Conservation (phyloP, 2,797 vertebrate genomes). For the Alfaro cultratus region DNA sequence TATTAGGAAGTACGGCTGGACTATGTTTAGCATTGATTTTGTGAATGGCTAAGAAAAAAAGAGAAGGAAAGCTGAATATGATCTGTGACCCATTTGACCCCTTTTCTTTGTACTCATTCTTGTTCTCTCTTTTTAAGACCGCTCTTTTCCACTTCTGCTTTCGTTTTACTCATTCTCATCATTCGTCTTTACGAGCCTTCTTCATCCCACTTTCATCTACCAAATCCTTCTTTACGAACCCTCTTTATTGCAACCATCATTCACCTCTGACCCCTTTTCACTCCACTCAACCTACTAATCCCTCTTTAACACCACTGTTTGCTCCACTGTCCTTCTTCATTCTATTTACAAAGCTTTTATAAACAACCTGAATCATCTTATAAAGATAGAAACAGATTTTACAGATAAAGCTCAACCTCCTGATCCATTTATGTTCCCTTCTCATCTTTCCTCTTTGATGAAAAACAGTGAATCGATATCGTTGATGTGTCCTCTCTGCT, state of each 20-base stretch:
- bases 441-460: neutral
- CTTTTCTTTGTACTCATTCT: neutral
- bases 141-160: neutral
- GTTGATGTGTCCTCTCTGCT: neutral
- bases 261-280: neutral
- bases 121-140: neutral
- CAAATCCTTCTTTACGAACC: neutral
- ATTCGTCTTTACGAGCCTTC: neutral
- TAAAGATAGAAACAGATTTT: neutral
- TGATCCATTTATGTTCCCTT: neutral
- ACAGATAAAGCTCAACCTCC: neutral
- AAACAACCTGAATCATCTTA: neutral
- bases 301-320: neutral
- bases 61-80: neutral
- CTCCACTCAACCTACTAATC: neutral
- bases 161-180: neutral
- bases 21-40: neutral
- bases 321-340: neutral
- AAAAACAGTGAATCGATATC: neutral
- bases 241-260: neutral
- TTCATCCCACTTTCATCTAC: neutral
- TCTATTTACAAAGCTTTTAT: neutral
- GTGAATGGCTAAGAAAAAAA: neutral
- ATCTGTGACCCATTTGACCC: neutral
- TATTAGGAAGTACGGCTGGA: too few species aligned